Evolutionary conservation across 1,140 invertebrate genomes (phyloP), one percentile per base, ranked within the genome.

Genomic region (Triops longicaudatus): DNA sequence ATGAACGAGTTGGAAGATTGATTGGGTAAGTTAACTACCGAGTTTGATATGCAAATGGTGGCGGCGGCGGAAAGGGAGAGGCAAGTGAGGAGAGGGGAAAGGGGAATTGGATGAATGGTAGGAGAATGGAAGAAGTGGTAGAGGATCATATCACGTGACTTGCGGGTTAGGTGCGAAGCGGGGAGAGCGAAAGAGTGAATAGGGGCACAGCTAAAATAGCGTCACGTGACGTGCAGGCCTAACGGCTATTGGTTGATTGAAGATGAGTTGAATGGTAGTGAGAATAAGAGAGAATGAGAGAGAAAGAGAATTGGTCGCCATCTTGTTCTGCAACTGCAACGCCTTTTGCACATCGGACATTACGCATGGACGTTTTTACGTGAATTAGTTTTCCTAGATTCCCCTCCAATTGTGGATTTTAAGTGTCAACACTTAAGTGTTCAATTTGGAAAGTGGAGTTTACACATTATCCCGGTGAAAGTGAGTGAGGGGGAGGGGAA

Each of bases 121-220:
- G 63, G 63, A 75, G 63, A 17, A 43, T 43, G 74, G 31, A 75
- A 28, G 63, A 73, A 41, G 74, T 17, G 43, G 63, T 41, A 44
- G 17, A 75, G 74, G 63, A 75, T 75, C 14, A 50, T 12, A 42
- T 75, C 74, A 75, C 74, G 74, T 75, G 74, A 75, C 63, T 63
- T 28, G 74, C 28, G 27, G 27, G 42, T 43, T 27, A 44, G 43
- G 74, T 43, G 42, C 43, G 74, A 10, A 43, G 3, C 73, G 26
- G 12, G 31, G 73, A 73, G 27, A 73, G 50, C 10, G 50, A 63
- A 63, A 63, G 50, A 63, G 50, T 14, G 50, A 63, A 63, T 63
- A 63, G 50, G 50, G 50, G 50, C 50, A 63, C 50, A 63, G 50
- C 50, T 22, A 22, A 63, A 63, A 63, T 63, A 63, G n/a, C 50